These are phyloP conservation scores for Poecilia velifera DNA, from an alignment of 2,797 vertebrate genomes.

Conservation along the genomic window DNA sequence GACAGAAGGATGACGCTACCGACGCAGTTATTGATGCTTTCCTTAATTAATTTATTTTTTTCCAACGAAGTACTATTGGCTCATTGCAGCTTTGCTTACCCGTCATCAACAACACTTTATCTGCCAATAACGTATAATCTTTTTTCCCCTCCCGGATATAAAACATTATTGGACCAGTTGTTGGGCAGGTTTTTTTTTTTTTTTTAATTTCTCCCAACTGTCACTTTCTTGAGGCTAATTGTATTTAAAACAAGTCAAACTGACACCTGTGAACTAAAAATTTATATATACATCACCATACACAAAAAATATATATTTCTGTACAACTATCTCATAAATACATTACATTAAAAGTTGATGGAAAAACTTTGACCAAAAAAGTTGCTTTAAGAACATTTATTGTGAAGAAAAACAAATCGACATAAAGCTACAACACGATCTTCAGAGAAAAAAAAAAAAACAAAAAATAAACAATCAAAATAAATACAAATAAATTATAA, in stretches of 20 bases:
- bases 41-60: not conserved
- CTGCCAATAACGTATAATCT: not conserved
- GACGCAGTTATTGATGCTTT: not conserved
- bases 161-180: not conserved
- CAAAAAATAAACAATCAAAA: slow-evolving; percentile 37
- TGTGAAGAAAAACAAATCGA: slow-evolving; percentile 69
- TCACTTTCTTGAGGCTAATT: not conserved
- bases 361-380: not conserved
- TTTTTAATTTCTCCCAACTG: not conserved
- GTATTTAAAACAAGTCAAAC: not conserved
- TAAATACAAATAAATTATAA: slow-evolving; percentile 80
- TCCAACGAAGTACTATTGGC: not conserved
- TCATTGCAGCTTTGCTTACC: not conserved
- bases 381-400: slow-evolving; percentile 71
- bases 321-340: not conserved
- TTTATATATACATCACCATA: not conserved
- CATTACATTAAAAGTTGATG: not conserved
- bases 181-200: not conserved
- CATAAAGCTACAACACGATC: slow-evolving; percentile 70
- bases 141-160: not conserved
- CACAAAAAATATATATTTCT: not conserved
- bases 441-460: slow-evolving; percentile 41
- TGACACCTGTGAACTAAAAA: not conserved
- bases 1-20: not conserved
- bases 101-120: not conserved